Evolutionary conservation across 2,113 vertebrate species (phyloP), one percentile per base, ranked within the genome.

Genomic region (Nesoenas mayeri): DNA sequence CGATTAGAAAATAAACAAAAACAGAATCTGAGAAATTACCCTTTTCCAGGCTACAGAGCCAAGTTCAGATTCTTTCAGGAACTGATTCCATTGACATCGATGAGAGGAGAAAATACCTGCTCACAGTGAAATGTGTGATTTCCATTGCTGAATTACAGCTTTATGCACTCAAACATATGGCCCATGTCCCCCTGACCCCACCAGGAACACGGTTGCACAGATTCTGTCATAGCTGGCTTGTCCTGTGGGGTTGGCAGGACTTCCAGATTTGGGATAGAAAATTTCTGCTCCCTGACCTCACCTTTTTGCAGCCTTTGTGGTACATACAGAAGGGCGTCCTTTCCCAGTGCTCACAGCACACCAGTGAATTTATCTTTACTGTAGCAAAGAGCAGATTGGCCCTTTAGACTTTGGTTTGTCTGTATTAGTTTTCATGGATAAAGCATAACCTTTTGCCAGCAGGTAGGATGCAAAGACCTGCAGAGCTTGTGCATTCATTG

Each of bases 131-230:
- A 42, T n/a, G 22, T 2, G 50, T 57, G 54, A 29, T 96, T 95
- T 94, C 91, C 91, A 95, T 32, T 77, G 78, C 74, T 73, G 74
- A 58, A 54, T 54, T 57, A 60, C 32, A 36, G 1, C 38, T 58
- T 51, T 77, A 51, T 89, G 62, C 58, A 3, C 50, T 70, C 53
- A 53, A 47, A 79, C 93, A 93, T 95, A 19, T 94, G 91, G 87
- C 62, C 47, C 29, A 40, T 89, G 89, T 95, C 54, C 94, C 90
- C 62, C 66, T 96, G 94, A 97, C 89, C 95, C 71, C 81, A 85
- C 47, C 84, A 72, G 91, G 87, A 97, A 85, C 89, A 89, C 32
- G 19, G 15, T 7, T 84, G 47, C 69, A 64, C 69, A 66, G 44
- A 26, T 65, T 64, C 70, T 89, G 61, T 75, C 87, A n/a, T 4